phyloP scores from a whole-genome alignment of 2,113 vertebrate genomes.

The Tichodroma muraria region DNA sequence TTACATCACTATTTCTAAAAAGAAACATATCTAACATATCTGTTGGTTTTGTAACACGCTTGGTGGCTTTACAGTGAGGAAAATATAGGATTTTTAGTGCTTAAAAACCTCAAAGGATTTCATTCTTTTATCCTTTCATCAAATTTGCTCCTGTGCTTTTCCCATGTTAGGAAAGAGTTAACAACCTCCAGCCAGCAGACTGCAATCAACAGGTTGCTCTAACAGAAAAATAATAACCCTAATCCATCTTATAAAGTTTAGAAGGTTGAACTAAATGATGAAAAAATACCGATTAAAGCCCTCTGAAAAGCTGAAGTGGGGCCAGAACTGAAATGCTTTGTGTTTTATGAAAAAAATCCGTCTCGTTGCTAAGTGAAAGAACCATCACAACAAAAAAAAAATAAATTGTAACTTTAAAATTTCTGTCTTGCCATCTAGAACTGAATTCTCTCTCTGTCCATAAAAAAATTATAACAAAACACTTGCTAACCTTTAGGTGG shows the following conservation, averaged over 20 bases:
- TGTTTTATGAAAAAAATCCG: conserved; percentile 39
- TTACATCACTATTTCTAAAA: conserved; percentile 17
- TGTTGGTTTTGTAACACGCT: conserved; percentile 29
- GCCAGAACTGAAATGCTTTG: conserved; percentile 41
- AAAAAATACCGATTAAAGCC: background rate
- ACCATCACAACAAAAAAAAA: background rate
- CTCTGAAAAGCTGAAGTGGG: conserved; percentile 19
- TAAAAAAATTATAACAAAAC: conserved; percentile 64
- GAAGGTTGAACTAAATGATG: conserved; percentile 20
- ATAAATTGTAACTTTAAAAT: background rate
- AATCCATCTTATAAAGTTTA: conserved; percentile 31
- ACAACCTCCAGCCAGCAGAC: conserved; percentile 30
- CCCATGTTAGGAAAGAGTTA: conserved; percentile 38
- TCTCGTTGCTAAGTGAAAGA: conserved; percentile 43
- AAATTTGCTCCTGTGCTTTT: background rate
- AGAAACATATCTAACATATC: conserved; percentile 21
- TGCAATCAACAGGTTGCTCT: conserved; percentile 65
- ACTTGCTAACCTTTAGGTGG: conserved; percentile 75
- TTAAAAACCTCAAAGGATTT: conserved; percentile 13
- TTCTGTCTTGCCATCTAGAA: conserved; percentile 9
- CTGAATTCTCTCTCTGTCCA: conserved; percentile 36
- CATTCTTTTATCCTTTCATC: background rate
- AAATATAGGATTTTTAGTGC: background rate
- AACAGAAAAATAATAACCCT: conserved; percentile 40
- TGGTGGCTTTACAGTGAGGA: background rate